Conservation (phyloP, 2,797 vertebrate genomes). For the Hephaestus fuliginosus region DNA sequence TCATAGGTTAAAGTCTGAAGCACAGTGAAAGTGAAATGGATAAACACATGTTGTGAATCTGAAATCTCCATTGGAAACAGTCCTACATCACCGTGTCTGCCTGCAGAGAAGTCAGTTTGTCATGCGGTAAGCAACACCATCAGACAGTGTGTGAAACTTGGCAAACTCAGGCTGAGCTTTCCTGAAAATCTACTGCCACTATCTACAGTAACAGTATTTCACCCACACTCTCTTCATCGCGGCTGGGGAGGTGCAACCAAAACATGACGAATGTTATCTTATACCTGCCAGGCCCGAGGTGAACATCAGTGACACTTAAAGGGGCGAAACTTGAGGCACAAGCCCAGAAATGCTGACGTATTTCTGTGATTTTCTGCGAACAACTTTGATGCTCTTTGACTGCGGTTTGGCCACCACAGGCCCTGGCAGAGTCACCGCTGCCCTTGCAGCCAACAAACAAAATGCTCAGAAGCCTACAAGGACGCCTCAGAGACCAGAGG, state of each 20-base stretch:
- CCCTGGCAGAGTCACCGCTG: background rate
- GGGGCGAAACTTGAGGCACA: background rate
- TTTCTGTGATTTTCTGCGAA: background rate
- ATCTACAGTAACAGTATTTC: background rate
- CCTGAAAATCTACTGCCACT: slow-evolving; percentile 15
- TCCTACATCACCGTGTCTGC: slow-evolving; percentile 16
- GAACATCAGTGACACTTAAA: background rate
- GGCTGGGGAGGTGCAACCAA: background rate
- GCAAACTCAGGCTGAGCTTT: slow-evolving; percentile 9
- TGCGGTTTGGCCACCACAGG: background rate
- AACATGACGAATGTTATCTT: slow-evolving; percentile 3
- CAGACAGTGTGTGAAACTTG: slow-evolving; percentile 19
- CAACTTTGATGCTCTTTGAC: background rate
- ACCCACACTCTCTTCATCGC: background rate
- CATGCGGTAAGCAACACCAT: slow-evolving; percentile 28
- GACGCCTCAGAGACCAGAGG: background rate
- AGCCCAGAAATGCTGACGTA: background rate
- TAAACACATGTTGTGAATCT: background rate
- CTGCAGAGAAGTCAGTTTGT: slow-evolving; percentile 34
- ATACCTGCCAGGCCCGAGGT: background rate
- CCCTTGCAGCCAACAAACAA: background rate
- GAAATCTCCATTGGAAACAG: background rate
- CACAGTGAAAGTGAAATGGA: background rate
- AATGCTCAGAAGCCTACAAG: background rate
- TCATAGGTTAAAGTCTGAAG: background rate